Evolutionary conservation across 2,888 invertebrate species (phyloP), one percentile per base, ranked within the genome.

Genomic region (Aphidoletes aphidimyza): DNA sequence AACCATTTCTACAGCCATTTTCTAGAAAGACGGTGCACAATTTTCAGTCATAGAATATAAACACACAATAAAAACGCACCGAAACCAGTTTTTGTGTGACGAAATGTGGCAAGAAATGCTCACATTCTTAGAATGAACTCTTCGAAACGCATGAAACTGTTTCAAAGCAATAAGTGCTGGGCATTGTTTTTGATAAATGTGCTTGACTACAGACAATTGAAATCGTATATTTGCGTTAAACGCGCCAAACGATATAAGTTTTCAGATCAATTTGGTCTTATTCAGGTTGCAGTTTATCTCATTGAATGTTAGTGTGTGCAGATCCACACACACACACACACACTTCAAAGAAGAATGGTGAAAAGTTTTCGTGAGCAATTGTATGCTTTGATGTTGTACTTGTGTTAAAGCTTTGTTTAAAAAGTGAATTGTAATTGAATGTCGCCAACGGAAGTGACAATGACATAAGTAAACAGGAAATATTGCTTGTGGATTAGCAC

Each of bases 381-480:
- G 26, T 11, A 54, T 11, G 69, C 69, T 69, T 69, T 69, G 69
- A 69, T 69, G 34, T 30, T 69, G 14, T 69, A 69, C 69, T 30
- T 69, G 69, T 30, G 69, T 30, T 26, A 22, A 11, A 30, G 8
- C 54, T 54, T 11, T 69, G 14, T 14, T 14, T 30, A 69, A 69
- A 69, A 69, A 26, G 69, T 69, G 69, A 36, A 81, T 81, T 81
- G 81, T 81, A 81, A 81, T 81, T 81, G 81, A 69, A 37, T 81
- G 81, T 81, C 81, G 81, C 37, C 81, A 81, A 81, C 81, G 81
- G 81, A 81, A 81, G 37, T 11, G 0, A n/a, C 37, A 81, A 81
- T 81, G 81, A 81, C 81, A 37, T 81, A 81, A 81, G 81, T 22
- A 81, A 81, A 81, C 81, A 81, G 81, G 81, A 81, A 81, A 81